Base-by-base conservation (phyloP, 2,113 vertebrate species). In the Orthonyx spaldingii region DNA sequence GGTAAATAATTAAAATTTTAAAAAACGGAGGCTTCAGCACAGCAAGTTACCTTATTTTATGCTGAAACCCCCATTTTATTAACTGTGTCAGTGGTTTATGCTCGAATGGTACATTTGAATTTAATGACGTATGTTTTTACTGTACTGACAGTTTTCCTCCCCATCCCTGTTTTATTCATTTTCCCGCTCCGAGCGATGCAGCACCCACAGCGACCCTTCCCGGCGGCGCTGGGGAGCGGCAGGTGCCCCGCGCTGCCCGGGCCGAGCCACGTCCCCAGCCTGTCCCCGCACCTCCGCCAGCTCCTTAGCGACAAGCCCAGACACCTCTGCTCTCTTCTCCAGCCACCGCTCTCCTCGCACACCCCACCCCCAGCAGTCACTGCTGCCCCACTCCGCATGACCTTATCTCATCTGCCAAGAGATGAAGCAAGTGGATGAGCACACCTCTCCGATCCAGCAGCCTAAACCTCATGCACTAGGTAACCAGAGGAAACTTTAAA, bases 131-230 rank as follows among this genome's bases (percentile, higher is more conserved):
- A 1, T 30, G 8, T 53, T 80, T 95, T 63, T 8, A 44, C 28
- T 42, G 69, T 5, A 13, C 23, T 1, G 18, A 19, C 3, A 6
- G 28, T 33, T 93, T 87, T 57, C 26, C 91, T 28, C 14, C 68
- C 28, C 46, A 37, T 50, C 0, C 41, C 39, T 3, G 49, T 16
- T 71, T 26, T 4, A 27, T 5, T 14, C 65, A 37, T 16, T 5
- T 30, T 7, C 22, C 46, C 5, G 26, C 46, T 10, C 33, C 10
- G 37, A 21, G 17, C 61, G 41, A 71, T 10, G 91, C 87, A 87
- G 89, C 32, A 59, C 53, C 2, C 26, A 55, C 84, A 97, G 97
- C 97, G 87, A 11, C 97, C 75, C 86, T 97, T 97, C 23, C 90
- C 7, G 97, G 96, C 63, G 8, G 39, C 14, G 64, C 71, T 5